Evolutionary conservation across 2,113 vertebrate species (phyloP), one percentile per base, ranked within the genome.

Genomic region (Dryoscopus gambensis): DNA sequence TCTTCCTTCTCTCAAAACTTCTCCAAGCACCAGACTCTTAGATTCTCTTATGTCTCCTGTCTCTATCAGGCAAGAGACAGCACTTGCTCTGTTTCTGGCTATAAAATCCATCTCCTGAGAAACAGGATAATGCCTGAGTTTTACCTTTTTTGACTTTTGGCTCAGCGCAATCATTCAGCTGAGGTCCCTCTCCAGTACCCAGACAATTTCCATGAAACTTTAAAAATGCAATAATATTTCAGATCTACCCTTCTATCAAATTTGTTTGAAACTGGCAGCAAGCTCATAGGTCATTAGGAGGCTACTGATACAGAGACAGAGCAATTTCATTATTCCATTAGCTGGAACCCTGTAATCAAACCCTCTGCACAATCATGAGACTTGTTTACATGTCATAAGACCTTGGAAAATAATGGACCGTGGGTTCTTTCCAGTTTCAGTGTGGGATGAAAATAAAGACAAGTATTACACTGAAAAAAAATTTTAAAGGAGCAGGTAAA

Each of bases 321-420:
- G 68, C 21, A 90, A 96, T 95, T 90, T 92, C 68, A 96, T 95
- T 95, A 97, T 86, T 97, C 83, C 83, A 93, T 95, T 97, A 96
- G 79, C 92, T 96, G 69, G 90, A 96, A 97, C 68, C 83, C 68
- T 95, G 88, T 89, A 96, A 95, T 93, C 88, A 96, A 95, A 89
- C 71, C 60, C 76, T 86, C 88, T 95, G 79, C 71, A 88, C 76
- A 95, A 92, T 67, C 79, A 88, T 70, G 73, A 88, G 56, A 78
- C 44, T 88, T 90, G 85, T 92, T 95, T 96, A 89, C 79, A 92
- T 65, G 89, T 67, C 64, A 42, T 84, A 90, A 95, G 85, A 89
- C 56, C 89, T 90, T 23, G 50, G 89, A 80, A 94, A 87, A 97
- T 62, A 95, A 85, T 57, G 73, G 78, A 79, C 87, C 42, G 3